Evolutionary conservation across 2,113 vertebrate species (phyloP), one percentile per base, ranked within the genome.

Genomic region (Lycaon pictus): DNA sequence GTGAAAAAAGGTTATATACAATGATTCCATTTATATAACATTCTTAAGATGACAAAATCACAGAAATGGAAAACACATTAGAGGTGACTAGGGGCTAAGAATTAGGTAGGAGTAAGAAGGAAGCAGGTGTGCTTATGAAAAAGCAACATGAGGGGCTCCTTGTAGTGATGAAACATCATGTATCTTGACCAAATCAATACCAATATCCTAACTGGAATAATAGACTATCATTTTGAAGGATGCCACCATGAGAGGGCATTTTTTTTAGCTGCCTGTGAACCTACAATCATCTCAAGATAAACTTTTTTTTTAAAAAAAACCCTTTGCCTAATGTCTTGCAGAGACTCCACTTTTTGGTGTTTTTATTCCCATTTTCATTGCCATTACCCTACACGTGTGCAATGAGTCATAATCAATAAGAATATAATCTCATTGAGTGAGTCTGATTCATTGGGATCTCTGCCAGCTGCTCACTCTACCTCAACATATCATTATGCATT

Each of bases 41-140:
- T 74, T 63, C 74, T 51, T 17, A 51, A 53, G 74, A 53, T 76
- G 43, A 29, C 5, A 55, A 58, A 55, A 67, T n/a, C 23, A 32
- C 9, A 74, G 16, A 62, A 51, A 63, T 19, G 32, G 15, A 62
- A 29, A 56, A n/a, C 16, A 25, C 19, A 60, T 71, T 20, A 19
- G 20, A 10, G 10, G 37, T 43, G 32, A 11, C 22, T 4, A 7
- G 56, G 80, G 22, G 17, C 11, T 12, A 3, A 10, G 65, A 62
- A 58, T 27, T 7, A 13, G 22, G 37, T 23, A 48, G 60, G 35
- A 43, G 51, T 29, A 23, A 25, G 5, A 32, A 43, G 11, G 51
- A 43, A 81, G 51, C 0, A 2, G n/a, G 2, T 22, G 8, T 15
- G 9, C 16, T 2, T 53, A 4, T 53, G 5, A 2, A 79, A 65